Evolutionary conservation across 2,888 invertebrate species (phyloP).

Genomic region (Endotricha flammealis): DNA sequence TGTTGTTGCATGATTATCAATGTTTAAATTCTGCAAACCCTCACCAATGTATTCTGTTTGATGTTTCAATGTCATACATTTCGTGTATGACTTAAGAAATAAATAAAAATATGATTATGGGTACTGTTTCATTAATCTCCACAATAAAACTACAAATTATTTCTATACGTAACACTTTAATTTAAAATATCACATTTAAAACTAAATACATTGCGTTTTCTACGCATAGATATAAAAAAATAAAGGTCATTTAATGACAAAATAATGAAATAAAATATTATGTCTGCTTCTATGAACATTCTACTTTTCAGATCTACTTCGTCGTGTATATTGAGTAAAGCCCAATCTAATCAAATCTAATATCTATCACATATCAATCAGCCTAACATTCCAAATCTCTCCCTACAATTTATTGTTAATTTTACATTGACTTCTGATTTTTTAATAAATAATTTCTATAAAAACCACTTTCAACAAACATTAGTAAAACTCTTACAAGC

Average conservation of each 20-base stretch:
- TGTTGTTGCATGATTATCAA: background rate
- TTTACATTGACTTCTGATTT: too few species aligned
- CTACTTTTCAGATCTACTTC: background rate
- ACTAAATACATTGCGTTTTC: constrained; percentile 21
- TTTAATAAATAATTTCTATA: too few species aligned
- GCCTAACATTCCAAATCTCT: constrained; percentile 24
- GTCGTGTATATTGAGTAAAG: constrained; percentile 7
- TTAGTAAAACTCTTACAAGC: too few species aligned
- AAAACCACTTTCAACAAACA: too few species aligned
- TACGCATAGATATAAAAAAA: constrained; percentile 1
- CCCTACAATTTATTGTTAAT: too few species aligned
- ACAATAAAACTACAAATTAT: constrained; percentile 11
- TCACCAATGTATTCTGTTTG: constrained; percentile 17
- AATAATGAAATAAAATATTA: constrained; percentile 10
- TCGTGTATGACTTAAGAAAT: constrained; percentile 23
- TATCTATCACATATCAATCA: constrained; percentile 39
- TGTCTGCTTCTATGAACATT: background rate
- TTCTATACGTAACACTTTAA: constrained; percentile 12
- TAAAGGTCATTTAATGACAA: constrained; percentile 17
- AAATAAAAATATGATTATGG: constrained; percentile 18
- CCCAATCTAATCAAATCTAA: too few species aligned
- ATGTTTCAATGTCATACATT: constrained; percentile 21
- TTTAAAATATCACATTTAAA: constrained; percentile 23
- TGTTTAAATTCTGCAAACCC: constrained; percentile 9
- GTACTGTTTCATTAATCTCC: background rate